These are phyloP conservation scores for Leptura quadrifasciata DNA, from an alignment of 2,888 invertebrate species.

Conservation along the genomic window DNA sequence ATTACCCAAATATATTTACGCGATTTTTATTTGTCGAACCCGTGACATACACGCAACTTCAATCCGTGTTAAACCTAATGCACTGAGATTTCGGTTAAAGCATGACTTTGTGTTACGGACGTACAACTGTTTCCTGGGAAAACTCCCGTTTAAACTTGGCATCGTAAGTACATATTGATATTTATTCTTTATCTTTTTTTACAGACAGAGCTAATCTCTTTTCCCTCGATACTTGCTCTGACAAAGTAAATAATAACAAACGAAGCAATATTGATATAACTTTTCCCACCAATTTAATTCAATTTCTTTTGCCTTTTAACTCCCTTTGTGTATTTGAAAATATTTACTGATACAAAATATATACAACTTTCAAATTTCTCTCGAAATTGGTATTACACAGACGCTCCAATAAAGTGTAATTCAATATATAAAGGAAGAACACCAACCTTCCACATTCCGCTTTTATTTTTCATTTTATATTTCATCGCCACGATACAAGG, in stretches of 20 bases:
- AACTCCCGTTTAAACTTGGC: not conserved
- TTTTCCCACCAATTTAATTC: conserved; percentile 23
- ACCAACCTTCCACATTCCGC: conserved; percentile 28
- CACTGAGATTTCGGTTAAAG: not conserved
- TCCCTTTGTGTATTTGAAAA: conserved; percentile 28
- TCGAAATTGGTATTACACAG: conserved; percentile 38
- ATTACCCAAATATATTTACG: no score
- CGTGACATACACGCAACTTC: no score
- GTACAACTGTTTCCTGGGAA: not conserved
- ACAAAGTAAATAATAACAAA: conserved; percentile 20
- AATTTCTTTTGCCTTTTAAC: conserved; percentile 15
- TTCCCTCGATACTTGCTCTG: conserved; percentile 1
- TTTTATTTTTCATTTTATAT: conserved; percentile 42
- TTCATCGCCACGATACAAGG: conserved; percentile 22
- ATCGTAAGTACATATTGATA: conserved; percentile 8
- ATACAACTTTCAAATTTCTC: conserved; percentile 29
- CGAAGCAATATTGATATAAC: conserved; percentile 18
- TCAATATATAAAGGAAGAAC: conserved; percentile 40
- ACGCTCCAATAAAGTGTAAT: conserved; percentile 42
- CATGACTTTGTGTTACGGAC: not conserved
- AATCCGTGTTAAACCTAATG: not conserved
- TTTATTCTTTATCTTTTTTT: conserved; percentile 8
- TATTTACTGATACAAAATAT: conserved; percentile 27
- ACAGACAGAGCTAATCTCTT: not conserved
- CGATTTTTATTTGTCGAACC: no score